phyloP scores from a whole-genome alignment of 1,140 invertebrate genomes.

The Magallana gigas region DNA sequence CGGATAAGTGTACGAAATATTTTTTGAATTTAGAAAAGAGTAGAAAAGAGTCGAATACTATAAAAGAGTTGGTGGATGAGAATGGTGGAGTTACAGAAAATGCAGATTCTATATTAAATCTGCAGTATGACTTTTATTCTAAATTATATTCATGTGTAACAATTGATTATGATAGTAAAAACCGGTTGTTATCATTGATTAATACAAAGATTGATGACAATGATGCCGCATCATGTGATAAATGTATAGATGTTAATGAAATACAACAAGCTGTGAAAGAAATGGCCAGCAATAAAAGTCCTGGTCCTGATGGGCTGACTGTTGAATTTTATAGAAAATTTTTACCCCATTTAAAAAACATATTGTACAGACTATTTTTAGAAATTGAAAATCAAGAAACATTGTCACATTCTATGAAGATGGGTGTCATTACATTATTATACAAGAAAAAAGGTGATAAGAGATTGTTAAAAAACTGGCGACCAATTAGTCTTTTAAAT shows the following conservation, averaged over 20 bases:
- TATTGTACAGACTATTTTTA: not conserved
- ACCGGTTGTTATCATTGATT: constrained; percentile 24
- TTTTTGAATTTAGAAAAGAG: too few relatives aligned
- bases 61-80: too few relatives aligned
- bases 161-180: constrained; percentile 20
- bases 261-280: constrained; percentile 28
- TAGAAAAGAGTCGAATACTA: too few relatives aligned
- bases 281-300: constrained; percentile 52
- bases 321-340: constrained; percentile 50
- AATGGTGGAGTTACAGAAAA: not conserved
- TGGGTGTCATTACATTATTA: constrained; percentile 41
- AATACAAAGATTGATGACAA: not conserved
- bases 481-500: constrained; percentile 46
- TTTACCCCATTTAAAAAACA: constrained; percentile 12
- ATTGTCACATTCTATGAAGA: constrained; percentile 42
- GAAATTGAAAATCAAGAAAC: not conserved
- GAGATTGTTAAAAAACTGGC: constrained; percentile 44
- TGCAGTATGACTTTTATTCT: constrained; percentile 44
- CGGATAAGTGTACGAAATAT: too few relatives aligned
- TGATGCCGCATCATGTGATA: not conserved
- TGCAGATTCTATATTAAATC: constrained; percentile 31
- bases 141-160: constrained; percentile 44
- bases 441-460: constrained; percentile 51
- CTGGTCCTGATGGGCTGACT: constrained; percentile 46
- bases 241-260: not conserved